Base-by-base conservation (phyloP, 1,140 invertebrate genomes). In the Mizuhopecten yessoensis region DNA sequence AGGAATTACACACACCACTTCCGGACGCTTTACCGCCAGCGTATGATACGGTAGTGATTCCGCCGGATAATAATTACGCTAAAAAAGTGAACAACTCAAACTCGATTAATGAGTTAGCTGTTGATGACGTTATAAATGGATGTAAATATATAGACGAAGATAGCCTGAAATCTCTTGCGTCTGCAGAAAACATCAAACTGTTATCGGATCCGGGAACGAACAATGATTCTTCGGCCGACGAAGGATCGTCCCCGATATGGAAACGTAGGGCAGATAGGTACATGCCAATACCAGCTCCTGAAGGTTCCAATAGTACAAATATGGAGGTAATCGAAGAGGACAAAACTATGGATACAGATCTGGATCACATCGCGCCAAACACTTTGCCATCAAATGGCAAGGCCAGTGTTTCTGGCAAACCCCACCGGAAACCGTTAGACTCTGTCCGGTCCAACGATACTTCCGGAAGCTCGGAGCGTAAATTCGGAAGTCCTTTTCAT, bases 101-200 rank as follows among this genome's bases (percentile, higher is more conserved):
- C n/a, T 75, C 57, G n/a, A 75, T 75, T 75, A 75, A 75, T 75
- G 57, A 75, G n/a, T 75, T 75, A 75, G 57, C 57, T 75, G 57
- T 75, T 75, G 93, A 92, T 36, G 94, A 95, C 33, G 90, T 94
- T 33, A 87, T 95, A 2, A 88, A 93, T 87, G 96, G 95, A n/a
- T 93, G 95, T 88, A 92, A 93, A 34, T 96, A 95, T 91, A 96
- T 96, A 34, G 96, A 96, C 86, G 95, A 96, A 86, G 94, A 95
- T 34, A 96, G 95, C 90, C 93, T 96, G 49, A 93, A 95, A 91
- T 94, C 94, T 13, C 90, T 95, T 1, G 96, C 97, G 86, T 97
- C 96, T n/a, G 96, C 97, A 92, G 94, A 95, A 57, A 94, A 94
- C 91, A 90, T 94, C 2, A 94, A 93, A 88, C 90, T 95, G 0